Evolutionary conservation across 2,797 vertebrate species (phyloP), one percentile per base, ranked within the genome.

Genomic region (Chiloscyllium punctatum): DNA sequence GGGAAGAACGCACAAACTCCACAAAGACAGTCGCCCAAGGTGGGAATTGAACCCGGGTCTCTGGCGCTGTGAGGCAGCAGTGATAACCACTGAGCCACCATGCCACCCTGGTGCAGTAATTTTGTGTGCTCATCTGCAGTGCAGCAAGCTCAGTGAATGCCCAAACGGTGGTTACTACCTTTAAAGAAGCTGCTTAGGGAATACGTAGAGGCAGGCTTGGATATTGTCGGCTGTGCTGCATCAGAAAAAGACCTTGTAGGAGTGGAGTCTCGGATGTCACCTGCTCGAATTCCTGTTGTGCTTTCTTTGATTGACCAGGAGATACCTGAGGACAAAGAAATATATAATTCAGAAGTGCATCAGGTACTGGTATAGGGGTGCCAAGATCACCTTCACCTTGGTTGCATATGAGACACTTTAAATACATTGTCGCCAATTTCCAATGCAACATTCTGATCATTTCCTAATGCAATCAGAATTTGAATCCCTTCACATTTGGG

Each of bases 241-340:
- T 96, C 97, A 95, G 94, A 77, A 13, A 3, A 3, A n/a, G 94
- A 77, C 51, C 71, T 95, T 33, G 5, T 48, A 94, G 98, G 97
- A 95, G 96, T 90, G 13, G 97, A 97, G 71, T 98, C 98, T 96
- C 97, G 97, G 0, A 96, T 94, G 94, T 98, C 98, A 96, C 97
- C 96, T 0, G 96, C 96, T 18, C 96, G 97, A 94, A 97, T 98
- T 96, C 96, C 98, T 96, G 98, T 98, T 0, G 98, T 98, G 7
- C 98, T 98, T 97, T 99, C 99, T 97, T 97, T 98, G 96, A 99
- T 98, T 0, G 99, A 99, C 99, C 98, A 99, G 30, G 98, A 98
- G 96, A 99, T 99, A 97, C 99, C 99, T 99, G 96, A 1, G n/a
- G 62, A 53, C 1, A 95, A 53, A 53, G 27, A 95, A 68, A 92